A percentile compares a stretch with the other conserved stretches of the same genome.
Evolutionary conservation across 2,113 vertebrate genomes (phyloP).

Genomic region (Uria aalge): DNA sequence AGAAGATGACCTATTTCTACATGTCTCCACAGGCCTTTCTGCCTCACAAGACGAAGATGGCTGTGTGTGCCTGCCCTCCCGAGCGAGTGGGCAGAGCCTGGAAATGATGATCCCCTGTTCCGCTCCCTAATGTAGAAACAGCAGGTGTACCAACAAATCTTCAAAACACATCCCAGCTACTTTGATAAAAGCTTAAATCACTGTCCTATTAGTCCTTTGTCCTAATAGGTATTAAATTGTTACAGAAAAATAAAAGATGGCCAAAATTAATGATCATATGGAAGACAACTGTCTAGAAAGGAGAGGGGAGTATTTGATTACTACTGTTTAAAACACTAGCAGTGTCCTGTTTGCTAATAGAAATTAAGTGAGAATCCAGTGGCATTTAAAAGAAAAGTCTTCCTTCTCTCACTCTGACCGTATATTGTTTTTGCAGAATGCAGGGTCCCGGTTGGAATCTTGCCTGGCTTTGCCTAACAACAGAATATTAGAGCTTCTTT

Average conservation of each 20-base stretch:
- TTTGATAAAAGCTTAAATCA: neutral
- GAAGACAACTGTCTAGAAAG: neutral
- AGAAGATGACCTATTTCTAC: neutral
- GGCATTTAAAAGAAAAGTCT: neutral
- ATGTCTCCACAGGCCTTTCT: neutral
- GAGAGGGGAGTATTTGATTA: neutral
- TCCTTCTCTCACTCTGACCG: neutral
- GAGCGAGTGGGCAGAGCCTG: neutral
- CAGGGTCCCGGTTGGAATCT: neutral
- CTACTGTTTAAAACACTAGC: neutral
- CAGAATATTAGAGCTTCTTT: neutral
- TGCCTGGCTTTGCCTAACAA: neutral
- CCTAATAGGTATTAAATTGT: neutral
- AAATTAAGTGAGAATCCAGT: neutral
- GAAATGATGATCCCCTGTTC: neutral
- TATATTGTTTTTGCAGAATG: neutral
- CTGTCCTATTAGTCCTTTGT: neutral
- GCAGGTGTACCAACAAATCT: neutral
- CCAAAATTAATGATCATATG: neutral
- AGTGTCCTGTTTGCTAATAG: neutral
- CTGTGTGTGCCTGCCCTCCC: neutral
- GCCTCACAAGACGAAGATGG: accelerated
- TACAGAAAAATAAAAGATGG: neutral
- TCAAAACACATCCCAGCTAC: neutral
- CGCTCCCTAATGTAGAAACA: neutral